phyloP scores from a whole-genome alignment of 2,113 vertebrate species.

The Corythornis madagascariensis region DNA sequence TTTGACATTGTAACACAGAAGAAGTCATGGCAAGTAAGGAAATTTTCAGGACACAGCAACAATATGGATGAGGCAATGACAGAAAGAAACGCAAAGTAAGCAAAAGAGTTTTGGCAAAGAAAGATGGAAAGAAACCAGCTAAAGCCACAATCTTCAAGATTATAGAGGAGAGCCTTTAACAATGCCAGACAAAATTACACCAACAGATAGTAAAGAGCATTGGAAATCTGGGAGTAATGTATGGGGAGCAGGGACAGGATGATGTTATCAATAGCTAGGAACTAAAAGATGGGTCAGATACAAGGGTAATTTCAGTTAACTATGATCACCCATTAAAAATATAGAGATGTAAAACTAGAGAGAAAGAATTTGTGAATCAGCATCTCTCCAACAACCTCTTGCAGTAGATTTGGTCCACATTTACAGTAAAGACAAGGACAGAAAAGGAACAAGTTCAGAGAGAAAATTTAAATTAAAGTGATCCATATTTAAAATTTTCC shows the following conservation, averaged over 20 bases:
- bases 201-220: background rate
- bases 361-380: background rate
- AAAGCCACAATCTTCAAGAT: background rate
- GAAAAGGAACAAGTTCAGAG: background rate
- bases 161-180: background rate
- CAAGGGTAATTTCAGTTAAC: background rate
- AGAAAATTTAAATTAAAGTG: background rate
- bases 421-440: background rate
- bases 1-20: slow-evolving; percentile 15
- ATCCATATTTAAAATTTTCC: background rate
- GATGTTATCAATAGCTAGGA: background rate
- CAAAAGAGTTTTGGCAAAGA: background rate
- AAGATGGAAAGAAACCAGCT: background rate
- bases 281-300: background rate
- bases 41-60: background rate
- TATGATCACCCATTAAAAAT: background rate
- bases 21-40: background rate
- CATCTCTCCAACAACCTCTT: background rate
- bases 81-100: background rate
- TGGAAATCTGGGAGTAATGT: background rate
- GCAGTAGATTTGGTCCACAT: background rate
- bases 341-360: background rate
- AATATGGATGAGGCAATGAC: accelerated
- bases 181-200: background rate
- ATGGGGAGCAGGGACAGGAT: background rate